Evolutionary conservation across 1,140 invertebrate species (phyloP), one percentile per base, ranked within the genome.

Genomic region (Drosophila nikananu): DNA sequence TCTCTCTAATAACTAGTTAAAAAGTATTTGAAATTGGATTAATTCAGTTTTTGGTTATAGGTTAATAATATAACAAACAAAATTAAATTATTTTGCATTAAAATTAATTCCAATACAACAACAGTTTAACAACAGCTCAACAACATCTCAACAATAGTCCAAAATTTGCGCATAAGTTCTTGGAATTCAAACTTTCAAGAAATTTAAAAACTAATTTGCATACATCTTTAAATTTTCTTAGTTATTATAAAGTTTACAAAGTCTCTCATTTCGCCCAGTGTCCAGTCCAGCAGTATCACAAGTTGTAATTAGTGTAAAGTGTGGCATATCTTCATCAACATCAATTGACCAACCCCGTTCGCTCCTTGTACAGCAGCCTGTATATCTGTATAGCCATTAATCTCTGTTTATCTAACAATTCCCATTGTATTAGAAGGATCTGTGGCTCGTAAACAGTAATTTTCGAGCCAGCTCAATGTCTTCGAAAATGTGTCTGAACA

Each of bases 241-340:
- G n/a, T n/a, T n/a, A 27, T 27, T 6, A 27, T 27, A 27, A 27
- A 17, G 5, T 15, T 17, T 23, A 3, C 5, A n/a, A n/a, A 42
- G 6, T 44, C 35, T 7, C 19, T 58, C 32, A 57, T 70, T 54
- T 67, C 37, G 37, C 48, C 37, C 46, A 70, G 21, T 70, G 62
- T 52, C n/a, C n/a, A n/a, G 2, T 5, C 15, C 52, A 12, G 21
- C 13, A 25, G n/a, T 57, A 19, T 23, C 39, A 66, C 44, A 41
- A 76, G 30, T 41, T 77, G 74, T 77, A 77, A 77, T 66, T 77
- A 77, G 61, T 77, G 74, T 77, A 77, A 76, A 67, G 48, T 77
- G 61, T 59, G 39, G 46, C 63, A 52, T 49, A 42, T 66, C 54
- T 32, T 59, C 21, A 54, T 41, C 32, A 71, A 46, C 52, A 48